These are phyloP conservation scores for Cacajao melanocephalus DNA, from an alignment of 2,797 vertebrate species.

Conservation along the genomic window DNA sequence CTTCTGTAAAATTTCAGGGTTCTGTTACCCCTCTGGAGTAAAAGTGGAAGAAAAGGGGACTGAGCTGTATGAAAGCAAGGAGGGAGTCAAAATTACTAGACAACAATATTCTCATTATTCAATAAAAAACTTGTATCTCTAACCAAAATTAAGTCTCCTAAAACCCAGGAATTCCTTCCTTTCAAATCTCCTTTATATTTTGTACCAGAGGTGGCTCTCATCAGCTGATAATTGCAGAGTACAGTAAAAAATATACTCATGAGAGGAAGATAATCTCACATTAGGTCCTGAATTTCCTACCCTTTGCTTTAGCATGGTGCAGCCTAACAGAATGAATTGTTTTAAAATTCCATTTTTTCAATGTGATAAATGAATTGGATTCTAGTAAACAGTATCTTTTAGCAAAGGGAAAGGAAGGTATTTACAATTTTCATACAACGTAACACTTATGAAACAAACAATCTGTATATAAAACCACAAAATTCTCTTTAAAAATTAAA, in stretches of 20 bases:
- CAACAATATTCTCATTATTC: neutral
- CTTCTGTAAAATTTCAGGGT: neutral
- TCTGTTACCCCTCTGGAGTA: neutral
- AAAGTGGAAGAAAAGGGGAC: neutral
- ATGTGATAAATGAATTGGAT: neutral
- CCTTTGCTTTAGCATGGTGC: neutral
- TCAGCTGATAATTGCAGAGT: neutral
- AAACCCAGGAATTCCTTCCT: neutral
- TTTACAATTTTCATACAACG: neutral
- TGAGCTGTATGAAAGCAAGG: neutral
- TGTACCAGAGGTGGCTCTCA: neutral
- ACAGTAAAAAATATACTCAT: neutral
- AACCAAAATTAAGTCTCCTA: slow-evolving; percentile 33
- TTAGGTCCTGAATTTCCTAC: neutral
- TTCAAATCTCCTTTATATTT: neutral
- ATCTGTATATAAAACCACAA: neutral
- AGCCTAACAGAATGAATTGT: neutral
- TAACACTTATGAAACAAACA: neutral
- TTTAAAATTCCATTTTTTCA: neutral
- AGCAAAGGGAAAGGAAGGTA: neutral
- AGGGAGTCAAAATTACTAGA: neutral
- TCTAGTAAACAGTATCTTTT: slow-evolving; percentile 22
- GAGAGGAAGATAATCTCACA: neutral
- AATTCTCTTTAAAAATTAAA: slow-evolving; percentile 25
- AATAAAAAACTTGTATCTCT: neutral